Conservation (phyloP, 2,888 invertebrate genomes). For the Limnephilus marmoratus region DNA sequence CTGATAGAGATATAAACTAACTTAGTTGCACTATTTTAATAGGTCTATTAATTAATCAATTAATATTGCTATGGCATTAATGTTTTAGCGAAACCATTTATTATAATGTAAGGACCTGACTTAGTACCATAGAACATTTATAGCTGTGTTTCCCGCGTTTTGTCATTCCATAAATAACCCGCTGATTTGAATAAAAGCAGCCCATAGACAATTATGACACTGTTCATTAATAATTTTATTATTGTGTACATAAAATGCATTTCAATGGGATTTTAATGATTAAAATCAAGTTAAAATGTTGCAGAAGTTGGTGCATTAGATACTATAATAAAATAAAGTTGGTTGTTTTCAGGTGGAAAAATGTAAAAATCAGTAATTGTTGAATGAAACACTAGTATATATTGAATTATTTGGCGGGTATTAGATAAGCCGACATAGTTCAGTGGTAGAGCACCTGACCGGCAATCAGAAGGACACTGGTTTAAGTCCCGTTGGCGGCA, state of each 20-base stretch:
- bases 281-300: neutral
- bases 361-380: no score
- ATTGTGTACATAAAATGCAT: neutral
- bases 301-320: no score
- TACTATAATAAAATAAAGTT: no score
- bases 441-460: no score
- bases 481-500: no score
- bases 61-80: neutral
- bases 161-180: neutral
- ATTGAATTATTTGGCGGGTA: no score
- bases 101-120: neutral
- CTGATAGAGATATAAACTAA: neutral
- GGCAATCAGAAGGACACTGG: no score
- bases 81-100: neutral
- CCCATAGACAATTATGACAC: neutral
- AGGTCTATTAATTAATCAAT: neutral
- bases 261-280: neutral
- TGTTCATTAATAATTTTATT: neutral
- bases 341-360: no score
- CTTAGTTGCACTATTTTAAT: neutral
- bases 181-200: neutral
- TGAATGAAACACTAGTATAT: no score
- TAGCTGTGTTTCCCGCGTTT: neutral
- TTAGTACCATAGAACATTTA: neutral
- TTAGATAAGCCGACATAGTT: no score